phyloP scores from a whole-genome alignment of 2,888 invertebrate genomes.

The Dryadula phaetusa region DNA sequence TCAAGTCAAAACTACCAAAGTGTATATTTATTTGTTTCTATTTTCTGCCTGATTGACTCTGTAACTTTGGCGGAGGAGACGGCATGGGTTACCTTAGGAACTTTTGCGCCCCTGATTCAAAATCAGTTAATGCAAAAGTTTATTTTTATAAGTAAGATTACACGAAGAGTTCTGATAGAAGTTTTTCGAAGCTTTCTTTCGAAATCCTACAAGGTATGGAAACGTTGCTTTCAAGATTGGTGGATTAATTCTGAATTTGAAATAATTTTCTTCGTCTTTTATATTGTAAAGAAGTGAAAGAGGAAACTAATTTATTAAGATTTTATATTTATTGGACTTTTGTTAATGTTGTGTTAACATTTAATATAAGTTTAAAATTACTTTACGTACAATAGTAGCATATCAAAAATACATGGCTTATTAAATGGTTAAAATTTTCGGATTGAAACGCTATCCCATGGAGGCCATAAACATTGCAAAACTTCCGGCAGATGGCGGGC shows the following conservation, averaged over 20 bases:
- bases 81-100: slow-evolving; percentile 68
- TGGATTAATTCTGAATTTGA: slow-evolving; percentile 81
- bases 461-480: slow-evolving; percentile 81
- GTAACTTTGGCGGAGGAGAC: slow-evolving; percentile 66
- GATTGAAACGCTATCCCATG: slow-evolving; percentile 69
- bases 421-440: slow-evolving; percentile 76
- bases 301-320: slow-evolving; percentile 55
- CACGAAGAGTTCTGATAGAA: slow-evolving; percentile 76
- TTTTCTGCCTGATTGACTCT: slow-evolving; percentile 78
- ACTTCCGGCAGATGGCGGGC: slow-evolving; percentile 80
- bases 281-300: slow-evolving; percentile 10
- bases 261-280: slow-evolving; percentile 71
- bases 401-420: slow-evolving; percentile 39
- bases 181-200: slow-evolving; percentile 77
- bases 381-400: neutral
- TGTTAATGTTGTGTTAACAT: neutral
- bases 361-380: neutral
- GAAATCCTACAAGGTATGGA: slow-evolving; percentile 79
- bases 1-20: slow-evolving; percentile 80
- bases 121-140: slow-evolving; percentile 85
- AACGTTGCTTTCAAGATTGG: slow-evolving; percentile 70
- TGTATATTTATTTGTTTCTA: slow-evolving; percentile 81
- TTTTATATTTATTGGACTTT: neutral
- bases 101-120: slow-evolving; percentile 76
- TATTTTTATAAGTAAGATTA: slow-evolving; percentile 86